These are phyloP conservation scores for Phania funesta DNA, from an alignment of 2,888 invertebrate genomes.

Conservation along the genomic window DNA sequence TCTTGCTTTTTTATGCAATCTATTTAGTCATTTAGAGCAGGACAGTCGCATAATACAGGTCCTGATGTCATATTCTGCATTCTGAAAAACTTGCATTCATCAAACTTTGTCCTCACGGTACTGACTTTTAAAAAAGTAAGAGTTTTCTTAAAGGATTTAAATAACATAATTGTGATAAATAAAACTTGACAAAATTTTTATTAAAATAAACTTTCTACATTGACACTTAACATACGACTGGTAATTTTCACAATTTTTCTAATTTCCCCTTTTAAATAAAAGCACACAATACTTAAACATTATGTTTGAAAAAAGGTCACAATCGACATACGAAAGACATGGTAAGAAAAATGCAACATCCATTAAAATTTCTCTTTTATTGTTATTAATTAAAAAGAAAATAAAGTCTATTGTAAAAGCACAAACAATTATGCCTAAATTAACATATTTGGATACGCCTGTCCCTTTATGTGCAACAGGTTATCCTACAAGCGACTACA, in stretches of 20 bases:
- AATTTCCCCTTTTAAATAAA: neutral
- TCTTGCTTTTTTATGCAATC: no score
- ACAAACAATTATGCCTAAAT: conserved; percentile 50
- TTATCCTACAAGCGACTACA: conserved; percentile 47
- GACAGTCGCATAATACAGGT: no score
- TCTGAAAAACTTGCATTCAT: no score
- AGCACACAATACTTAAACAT: neutral
- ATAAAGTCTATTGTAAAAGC: conserved; percentile 37
- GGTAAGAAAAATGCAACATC: conserved; percentile 54
- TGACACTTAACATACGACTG: neutral
- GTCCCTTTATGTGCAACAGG: conserved; percentile 64
- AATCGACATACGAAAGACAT: conserved; percentile 45
- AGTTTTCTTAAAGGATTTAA: no score
- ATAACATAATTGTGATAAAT: no score
- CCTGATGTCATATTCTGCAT: no score
- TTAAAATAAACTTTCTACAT: no score
- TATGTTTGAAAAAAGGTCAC: conserved; percentile 43
- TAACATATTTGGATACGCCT: conserved; percentile 63
- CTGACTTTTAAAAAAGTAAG: no score
- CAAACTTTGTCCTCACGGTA: no score
- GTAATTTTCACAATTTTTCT: conserved; percentile 39
- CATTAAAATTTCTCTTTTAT: conserved; percentile 66
- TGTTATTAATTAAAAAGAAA: conserved; percentile 62
- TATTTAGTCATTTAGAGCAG: no score
- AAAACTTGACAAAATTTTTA: no score